Base-by-base conservation (phyloP, 1,140 invertebrate species). In the Drosophila santomea region DNA sequence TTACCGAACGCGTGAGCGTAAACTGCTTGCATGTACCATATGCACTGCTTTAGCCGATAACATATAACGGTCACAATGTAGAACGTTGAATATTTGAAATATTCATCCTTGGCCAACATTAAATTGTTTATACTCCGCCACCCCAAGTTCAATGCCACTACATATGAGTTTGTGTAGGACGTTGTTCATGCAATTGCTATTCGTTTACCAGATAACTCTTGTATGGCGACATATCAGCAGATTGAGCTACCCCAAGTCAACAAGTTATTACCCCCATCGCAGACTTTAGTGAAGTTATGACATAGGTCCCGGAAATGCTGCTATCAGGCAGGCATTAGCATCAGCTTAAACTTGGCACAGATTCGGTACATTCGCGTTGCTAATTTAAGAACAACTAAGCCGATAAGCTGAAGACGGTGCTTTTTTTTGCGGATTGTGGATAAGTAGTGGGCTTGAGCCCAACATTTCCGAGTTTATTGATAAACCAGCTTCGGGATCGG, bases 311-410 rank as follows among this genome's bases (percentile, higher is more conserved):
- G 60, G 60, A 60, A 60, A 25, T 60, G 60, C 38, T 25, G 43
- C 28, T 63, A 63, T 63, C 56, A 59, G 12, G 3, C 14, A 59
- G 59, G 54, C 38, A 62, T 59, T 62, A 28, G 35, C 36, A 57
- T 63, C 55, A 50, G 52, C 41, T 32, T 88, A 43, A 88, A 83
- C 82, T 88, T 88, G 74, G 79, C 79, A 83, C 60, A 79, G 17
- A 73, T 77, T 35, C 15, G 44, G 35, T 28, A 36, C 54, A 71
- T 71, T 71, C 51, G 64, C 64, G 17, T 57, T 69, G 35, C 48
- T 54, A 58, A 60, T 58, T 67, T 47, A 51, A 63, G 60, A 44
- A 45, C 17, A n/a, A 43, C 51, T 35, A 20, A 23, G 28, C 8
- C 62, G 83, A 86, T 83, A 83, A 82, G 71, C 41, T 45, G 17